Percentiles rank a stretch among this genome's conserved stretches.
These are phyloP conservation scores for Bombus difficillimus DNA, from an alignment of 1,140 invertebrate species.

Conservation along the genomic window DNA sequence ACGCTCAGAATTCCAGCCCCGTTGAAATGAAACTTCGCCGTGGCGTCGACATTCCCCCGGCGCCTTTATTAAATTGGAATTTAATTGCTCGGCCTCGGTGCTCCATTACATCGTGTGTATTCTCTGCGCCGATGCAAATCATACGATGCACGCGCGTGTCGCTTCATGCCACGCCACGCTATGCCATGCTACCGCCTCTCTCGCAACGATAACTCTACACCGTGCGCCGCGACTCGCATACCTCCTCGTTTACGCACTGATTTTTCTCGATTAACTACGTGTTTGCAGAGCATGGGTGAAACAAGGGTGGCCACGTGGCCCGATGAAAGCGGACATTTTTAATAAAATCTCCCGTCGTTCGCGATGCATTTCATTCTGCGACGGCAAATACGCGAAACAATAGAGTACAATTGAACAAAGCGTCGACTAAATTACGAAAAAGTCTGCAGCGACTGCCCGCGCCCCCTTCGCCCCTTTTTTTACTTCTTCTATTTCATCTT, in stretches of 20 bases:
- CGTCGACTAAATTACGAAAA: conserved; percentile 36
- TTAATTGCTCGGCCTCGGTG: conserved; percentile 73
- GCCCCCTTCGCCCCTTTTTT: background rate
- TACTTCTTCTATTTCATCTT: background rate
- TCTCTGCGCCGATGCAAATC: conserved; percentile 63
- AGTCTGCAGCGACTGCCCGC: background rate
- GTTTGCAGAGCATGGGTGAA: conserved; percentile 8
- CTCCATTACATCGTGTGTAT: conserved; percentile 67
- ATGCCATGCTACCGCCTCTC: background rate
- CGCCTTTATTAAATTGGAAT: conserved; percentile 77
- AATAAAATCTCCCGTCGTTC: conserved; percentile 25
- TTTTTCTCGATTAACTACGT: conserved; percentile 60
- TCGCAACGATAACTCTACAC: conserved; percentile 2
- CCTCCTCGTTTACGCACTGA: conserved; percentile 55
- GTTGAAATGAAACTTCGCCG: conserved; percentile 72
- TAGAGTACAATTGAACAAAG: conserved; percentile 47
- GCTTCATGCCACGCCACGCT: conserved; percentile 11
- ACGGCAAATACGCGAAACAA: conserved; percentile 44
- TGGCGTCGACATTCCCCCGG: conserved; percentile 69
- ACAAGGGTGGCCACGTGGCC: background rate
- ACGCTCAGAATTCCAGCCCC: conserved; percentile 69
- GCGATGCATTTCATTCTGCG: conserved; percentile 11
- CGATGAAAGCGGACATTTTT: conserved; percentile 25
- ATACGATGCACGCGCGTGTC: conserved; percentile 53
- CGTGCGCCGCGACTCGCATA: conserved; percentile 37